Evolutionary conservation across 2,797 vertebrate species (phyloP), one percentile per base, ranked within the genome.

Genomic region (Acipenser transmontanus): DNA sequence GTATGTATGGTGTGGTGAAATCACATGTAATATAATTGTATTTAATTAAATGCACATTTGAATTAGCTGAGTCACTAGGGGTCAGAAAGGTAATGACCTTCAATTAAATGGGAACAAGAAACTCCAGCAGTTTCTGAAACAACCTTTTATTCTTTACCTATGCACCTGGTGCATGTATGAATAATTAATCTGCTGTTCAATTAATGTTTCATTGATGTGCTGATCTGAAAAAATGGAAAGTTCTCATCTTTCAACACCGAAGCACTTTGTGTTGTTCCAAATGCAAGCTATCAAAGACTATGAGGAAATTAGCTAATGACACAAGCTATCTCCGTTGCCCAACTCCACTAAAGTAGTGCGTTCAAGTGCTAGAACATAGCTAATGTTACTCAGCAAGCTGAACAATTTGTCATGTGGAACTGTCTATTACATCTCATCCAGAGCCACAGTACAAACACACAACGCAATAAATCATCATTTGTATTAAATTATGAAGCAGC

Each of bases 401-500:
- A 78, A 71, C 70, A 70, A 78, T 81, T 84, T 76, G 74, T 78
- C 79, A 79, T 72, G 77, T 74, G 76, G 77, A 85, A 74, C 80
- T 7, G 66, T 83, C 85, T 75, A 70, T 80, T 84, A 82, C 71
- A 80, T 76, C 71, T 76, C 67, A 81, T 69, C 76, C 68, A 72
- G 71, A 81, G 72, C 82, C 77, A 13, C 54, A 47, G 34, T 50
- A 79, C 80, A 81, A 81, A 80, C 61, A 73, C 57, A 70, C 73
- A 69, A 50, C 68, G 78, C 77, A 82, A 86, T 87, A 87, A 84
- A 87, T 90, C 86, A 84, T 80, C 73, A 72, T 84, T 84, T 72
- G 66, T 71, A 76, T 76, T 77, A 81, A 84, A 80, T 73, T 77
- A 79, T 83, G 73, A 79, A 80, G 76, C 76, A 78, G 72, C 75